Base-by-base conservation (phyloP, 2,888 invertebrate genomes). In the Cecidostiba fungosa region DNA sequence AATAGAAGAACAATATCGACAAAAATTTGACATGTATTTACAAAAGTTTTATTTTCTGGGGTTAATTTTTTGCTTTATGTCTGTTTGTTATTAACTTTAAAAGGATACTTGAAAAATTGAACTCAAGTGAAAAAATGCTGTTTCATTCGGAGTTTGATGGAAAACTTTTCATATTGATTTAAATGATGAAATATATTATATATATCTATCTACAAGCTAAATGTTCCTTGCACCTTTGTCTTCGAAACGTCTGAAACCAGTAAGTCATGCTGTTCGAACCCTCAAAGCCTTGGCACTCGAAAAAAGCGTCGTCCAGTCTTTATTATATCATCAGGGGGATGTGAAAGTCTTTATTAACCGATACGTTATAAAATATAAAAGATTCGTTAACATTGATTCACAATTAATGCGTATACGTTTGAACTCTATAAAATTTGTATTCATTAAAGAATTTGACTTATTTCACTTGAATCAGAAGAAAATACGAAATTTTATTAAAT, bases 261-360 rank as follows among this genome's bases (percentile, higher is more conserved):
- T 36, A 23, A 10, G 50, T 82, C 26, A 36, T 82, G 32, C n/a
- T 69, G 29, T 77, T 82, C 29, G 36, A 77, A 77, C 23, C 70
- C 14, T 73, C 47, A 84, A 84, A 83, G 43, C 82, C 84, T 87
- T 85, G 87, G 85, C 85, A 85, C 85, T 78, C 29, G 47, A 79
- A 70, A 84, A 86, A 82, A 85, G 59, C 74, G 70, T 85, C 70
- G 59, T 82, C 84, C 83, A 84, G 85, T 85, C 85, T 82, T 85
- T 84, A 70, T 36, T 70, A 62, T 74, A 54, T 77, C 26, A 19
- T 74, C 23, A 54, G 26, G 72, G 74, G 70, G 77, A 79, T 84
- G 80, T 79, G 79, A 77, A 81, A 62, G 32, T 74, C 26, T 70
- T 36, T 16, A 14, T 47, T 29, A 54, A 72, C 62, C 50, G 54